phyloP scores from a whole-genome alignment of 2,797 vertebrate genomes.

The Pseudochirops corinnae region DNA sequence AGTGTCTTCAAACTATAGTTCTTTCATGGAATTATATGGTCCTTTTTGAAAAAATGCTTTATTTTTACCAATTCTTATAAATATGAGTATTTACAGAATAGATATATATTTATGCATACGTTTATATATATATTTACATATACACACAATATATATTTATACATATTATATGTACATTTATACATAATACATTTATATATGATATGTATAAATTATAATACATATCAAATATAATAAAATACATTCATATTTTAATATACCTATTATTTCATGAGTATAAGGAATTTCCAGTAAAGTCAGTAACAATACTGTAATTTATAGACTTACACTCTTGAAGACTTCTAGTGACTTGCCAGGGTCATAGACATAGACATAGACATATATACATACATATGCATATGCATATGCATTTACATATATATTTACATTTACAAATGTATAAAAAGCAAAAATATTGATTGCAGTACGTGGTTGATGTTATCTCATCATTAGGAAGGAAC shows the following conservation, averaged over 20 bases:
- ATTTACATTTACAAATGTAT: background rate
- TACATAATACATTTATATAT: background rate
- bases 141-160: too few species aligned
- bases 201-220: background rate
- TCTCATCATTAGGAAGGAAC: conserved; percentile 9
- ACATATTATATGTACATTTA: background rate
- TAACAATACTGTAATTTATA: background rate
- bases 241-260: background rate
- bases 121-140: too few species aligned
- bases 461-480: background rate
- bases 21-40: background rate
- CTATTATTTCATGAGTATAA: background rate
- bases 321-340: background rate
- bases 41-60: background rate
- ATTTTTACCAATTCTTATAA: background rate
- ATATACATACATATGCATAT: background rate
- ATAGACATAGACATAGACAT: too few species aligned
- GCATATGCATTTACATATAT: background rate
- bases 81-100: background rate
- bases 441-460: background rate
- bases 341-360: background rate
- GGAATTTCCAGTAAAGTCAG: background rate
- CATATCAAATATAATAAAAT: background rate
- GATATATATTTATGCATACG: too few species aligned
- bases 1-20: background rate